Base-by-base conservation (phyloP, 2,888 invertebrate genomes). In the Litoditis marina region DNA sequence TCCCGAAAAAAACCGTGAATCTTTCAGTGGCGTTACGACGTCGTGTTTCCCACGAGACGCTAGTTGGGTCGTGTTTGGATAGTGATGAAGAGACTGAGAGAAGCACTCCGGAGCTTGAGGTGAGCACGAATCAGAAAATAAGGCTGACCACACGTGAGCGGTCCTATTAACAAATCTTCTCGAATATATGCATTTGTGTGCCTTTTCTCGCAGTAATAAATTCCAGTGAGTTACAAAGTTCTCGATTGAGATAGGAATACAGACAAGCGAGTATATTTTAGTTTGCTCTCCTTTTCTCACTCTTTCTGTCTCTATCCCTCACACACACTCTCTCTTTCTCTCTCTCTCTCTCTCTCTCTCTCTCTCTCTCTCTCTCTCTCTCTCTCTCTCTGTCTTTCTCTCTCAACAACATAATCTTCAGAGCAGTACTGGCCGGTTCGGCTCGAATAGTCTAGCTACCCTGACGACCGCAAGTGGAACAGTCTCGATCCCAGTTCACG, bases 1-100 rank as follows among this genome's bases (percentile, higher is more conserved):
- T n/a, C n/a, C n/a, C n/a, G n/a, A n/a, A n/a, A n/a, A n/a, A n/a
- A n/a, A n/a, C n/a, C n/a, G n/a, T n/a, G n/a, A n/a, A n/a, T n/a
- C 49, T 65, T 67, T n/a, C 60, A 71, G 71, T 60, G 32, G 57
- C 60, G 7, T 49, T 71, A 28, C 57, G 63, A 31, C 47, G 57
- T 42, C 59, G 65, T 36, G 69, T 71, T 3, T 68, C 64, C 27
- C 71, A 71, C 16, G 71, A 71, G 61, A 63, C 71, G 0, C 54
- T 71, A 0, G 62, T 71, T 16, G 71, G 71, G 6, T 50, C 58
- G 11, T 55, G 28, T 36, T 63, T 51, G 16, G 71, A 71, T 28
- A 71, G 71, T 28, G 71, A 71, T 28, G 71, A 71, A 28, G 46
- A 59, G 1, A 46, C 49, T 0, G 71, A 67, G 16, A 49, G 44